Evolutionary conservation across 2,797 vertebrate species (phyloP).

Genomic region (Enteromius mattozi): DNA sequence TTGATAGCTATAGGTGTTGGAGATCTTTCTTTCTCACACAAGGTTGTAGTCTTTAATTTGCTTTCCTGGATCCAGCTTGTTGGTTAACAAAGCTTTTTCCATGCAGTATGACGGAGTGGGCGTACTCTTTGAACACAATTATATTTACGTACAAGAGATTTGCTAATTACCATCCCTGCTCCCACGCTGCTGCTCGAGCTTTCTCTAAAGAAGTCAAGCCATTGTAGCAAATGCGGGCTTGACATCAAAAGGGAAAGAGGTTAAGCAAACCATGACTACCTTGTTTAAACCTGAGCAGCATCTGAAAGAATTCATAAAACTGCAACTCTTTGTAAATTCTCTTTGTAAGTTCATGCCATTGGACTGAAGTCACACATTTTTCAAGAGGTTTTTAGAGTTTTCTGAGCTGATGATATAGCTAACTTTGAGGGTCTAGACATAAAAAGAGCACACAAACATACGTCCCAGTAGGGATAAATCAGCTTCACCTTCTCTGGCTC

Average conservation of each 20-base stretch:
- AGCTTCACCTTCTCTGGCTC: neutral
- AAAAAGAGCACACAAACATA: constrained; percentile 25
- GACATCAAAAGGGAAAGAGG: constrained; percentile 40
- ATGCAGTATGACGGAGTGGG: constrained; percentile 55
- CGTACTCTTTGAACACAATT: constrained; percentile 60
- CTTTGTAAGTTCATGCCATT: no score
- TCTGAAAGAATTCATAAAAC: constrained; percentile 12
- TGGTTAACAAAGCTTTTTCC: constrained; percentile 59
- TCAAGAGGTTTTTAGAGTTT: neutral
- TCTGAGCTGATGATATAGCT: neutral
- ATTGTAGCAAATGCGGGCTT: neutral
- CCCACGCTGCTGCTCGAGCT: constrained; percentile 56
- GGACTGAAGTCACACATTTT: neutral
- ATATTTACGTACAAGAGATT: constrained; percentile 59
- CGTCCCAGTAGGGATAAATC: constrained; percentile 3
- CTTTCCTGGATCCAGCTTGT: constrained; percentile 60
- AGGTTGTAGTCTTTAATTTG: constrained; percentile 62
- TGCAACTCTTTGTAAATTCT: neutral
- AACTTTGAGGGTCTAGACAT: neutral
- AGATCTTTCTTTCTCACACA: constrained; percentile 60
- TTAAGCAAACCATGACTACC: constrained; percentile 41
- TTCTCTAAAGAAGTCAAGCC: constrained; percentile 19
- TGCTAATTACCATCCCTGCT: constrained; percentile 59
- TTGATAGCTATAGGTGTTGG: constrained; percentile 57
- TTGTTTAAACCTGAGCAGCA: constrained; percentile 39